A percentile compares a stretch with the other conserved stretches of the same genome.
These are phyloP conservation scores for Poeciliopsis turneri DNA, from an alignment of 2,797 vertebrate species.

Conservation along the genomic window DNA sequence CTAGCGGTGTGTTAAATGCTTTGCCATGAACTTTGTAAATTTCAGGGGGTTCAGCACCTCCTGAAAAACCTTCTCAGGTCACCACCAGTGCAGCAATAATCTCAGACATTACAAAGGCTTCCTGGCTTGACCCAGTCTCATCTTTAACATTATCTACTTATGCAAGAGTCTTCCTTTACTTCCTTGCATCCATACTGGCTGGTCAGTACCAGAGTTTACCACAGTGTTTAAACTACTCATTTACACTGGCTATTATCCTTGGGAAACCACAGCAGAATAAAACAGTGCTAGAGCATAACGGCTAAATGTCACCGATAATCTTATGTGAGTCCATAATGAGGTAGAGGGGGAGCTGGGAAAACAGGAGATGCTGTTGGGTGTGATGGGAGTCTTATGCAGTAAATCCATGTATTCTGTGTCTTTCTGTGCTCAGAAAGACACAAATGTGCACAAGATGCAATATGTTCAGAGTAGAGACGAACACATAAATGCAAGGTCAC, in stretches of 20 bases:
- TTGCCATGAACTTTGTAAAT: slow-evolving; percentile 45
- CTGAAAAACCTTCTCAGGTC: slow-evolving; percentile 44
- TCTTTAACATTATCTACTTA: slow-evolving; percentile 22
- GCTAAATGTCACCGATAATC: slow-evolving; percentile 70
- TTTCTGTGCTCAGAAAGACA: slow-evolving; percentile 47
- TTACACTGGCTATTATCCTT: slow-evolving; percentile 65
- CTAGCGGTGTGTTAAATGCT: slow-evolving; percentile 58
- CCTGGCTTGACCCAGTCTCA: slow-evolving; percentile 15
- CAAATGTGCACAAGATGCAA: slow-evolving; percentile 11
- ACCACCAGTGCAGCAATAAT: slow-evolving; percentile 17
- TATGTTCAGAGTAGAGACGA: slow-evolving; percentile 32
- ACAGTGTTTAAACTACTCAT: slow-evolving; percentile 62
- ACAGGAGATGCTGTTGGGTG: slow-evolving; percentile 61
- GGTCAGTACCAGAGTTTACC: slow-evolving; percentile 43
- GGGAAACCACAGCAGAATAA: slow-evolving; percentile 31
- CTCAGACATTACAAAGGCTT: slow-evolving; percentile 11
- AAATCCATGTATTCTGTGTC: slow-evolving; percentile 77
- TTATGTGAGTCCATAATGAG: slow-evolving; percentile 61
- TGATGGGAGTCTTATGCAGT: slow-evolving; percentile 66
- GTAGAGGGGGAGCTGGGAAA: slow-evolving; percentile 60
- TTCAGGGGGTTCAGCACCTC: slow-evolving; percentile 14
- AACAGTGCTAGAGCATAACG: slow-evolving; percentile 47
- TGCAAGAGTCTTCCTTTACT: slow-evolving; percentile 35
- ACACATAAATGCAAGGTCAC: slow-evolving; percentile 24
- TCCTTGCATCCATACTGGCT: slow-evolving; percentile 39